Evolutionary conservation across 1,140 invertebrate species (phyloP), one percentile per base, ranked within the genome.

Genomic region (Cataglyphis hispanica): DNA sequence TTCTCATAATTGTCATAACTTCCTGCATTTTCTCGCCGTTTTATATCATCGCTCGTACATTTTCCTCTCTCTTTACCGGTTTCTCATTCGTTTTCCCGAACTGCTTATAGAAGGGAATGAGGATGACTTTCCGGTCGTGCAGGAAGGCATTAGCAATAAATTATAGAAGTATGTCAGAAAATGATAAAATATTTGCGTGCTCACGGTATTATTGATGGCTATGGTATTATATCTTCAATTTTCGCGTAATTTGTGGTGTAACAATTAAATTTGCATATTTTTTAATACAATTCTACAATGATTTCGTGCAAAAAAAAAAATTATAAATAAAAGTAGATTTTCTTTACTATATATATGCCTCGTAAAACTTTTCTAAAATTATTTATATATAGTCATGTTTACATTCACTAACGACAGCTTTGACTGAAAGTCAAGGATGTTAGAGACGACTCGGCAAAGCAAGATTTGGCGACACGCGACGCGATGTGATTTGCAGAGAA

Each of bases 1-100:
- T 34, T 7, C 81, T 86, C 91, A 90, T 92, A 92, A 91, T 89
- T 89, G 91, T 91, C 89, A 90, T 91, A 92, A 92, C 90, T 92
- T 91, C 85, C 89, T 90, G 87, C 87, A 88, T 91, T 92, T 92
- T 90, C 86, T 85, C 87, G 58, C 75, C 85, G 64, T 86, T 50
- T 50, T 85, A 78, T 85, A 85, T 84, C 84, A 34, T 37, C 58
- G 56, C 40, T 72, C 69, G 67, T 89, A 56, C 69, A 46, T 74
- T 34, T 81, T 67, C 70, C 69, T 46, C 53, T 83, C 84, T 60
- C 53, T 61, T 60, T 61, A 40, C 53, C 27, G 50, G 7, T 83
- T 60, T 83, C 78, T 83, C 78, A 74, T 83, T 83, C 78, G 53
- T 83, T 66, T 43, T 53, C 4, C n/a, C 34, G 4, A 50, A 50